Evolutionary conservation across 2,797 vertebrate genomes (phyloP).

Genomic region (Hemibagrus guttatus): DNA sequence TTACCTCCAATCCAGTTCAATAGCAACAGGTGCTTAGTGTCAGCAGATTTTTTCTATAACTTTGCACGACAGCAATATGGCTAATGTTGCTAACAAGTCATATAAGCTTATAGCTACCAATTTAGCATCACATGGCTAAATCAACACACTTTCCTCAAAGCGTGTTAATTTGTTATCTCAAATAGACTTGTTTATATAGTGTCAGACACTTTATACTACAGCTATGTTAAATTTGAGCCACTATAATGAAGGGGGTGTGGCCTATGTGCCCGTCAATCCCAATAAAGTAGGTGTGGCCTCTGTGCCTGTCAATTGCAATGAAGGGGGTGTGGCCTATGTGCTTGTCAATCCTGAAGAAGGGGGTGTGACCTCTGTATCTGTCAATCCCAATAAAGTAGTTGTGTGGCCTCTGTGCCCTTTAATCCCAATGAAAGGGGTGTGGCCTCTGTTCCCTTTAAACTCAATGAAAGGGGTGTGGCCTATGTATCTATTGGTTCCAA

Average conservation of each 20-base stretch:
- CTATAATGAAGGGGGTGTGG: neutral
- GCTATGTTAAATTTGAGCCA: neutral
- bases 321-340: neutral
- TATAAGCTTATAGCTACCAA: neutral
- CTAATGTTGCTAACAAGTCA: neutral
- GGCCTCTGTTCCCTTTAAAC: neutral
- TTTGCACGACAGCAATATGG: neutral
- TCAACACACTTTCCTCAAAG: neutral
- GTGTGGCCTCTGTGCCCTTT: neutral
- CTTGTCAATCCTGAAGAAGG: neutral
- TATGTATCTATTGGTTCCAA: neutral
- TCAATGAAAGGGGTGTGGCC: neutral
- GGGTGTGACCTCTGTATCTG: neutral
- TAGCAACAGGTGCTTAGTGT: neutral
- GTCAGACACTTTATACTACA: slow-evolving; percentile 5
- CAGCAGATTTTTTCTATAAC: neutral
- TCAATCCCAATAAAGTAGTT: no score
- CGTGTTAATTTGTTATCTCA: neutral
- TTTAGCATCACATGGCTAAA: neutral
- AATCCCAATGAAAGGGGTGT: neutral
- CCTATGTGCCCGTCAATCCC: neutral
- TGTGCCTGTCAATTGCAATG: neutral
- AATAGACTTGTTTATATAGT: slow-evolving; percentile 7
- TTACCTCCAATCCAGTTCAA: neutral
- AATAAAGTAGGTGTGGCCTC: neutral